Evolutionary conservation across 2,888 invertebrate genomes (phyloP).

Genomic region (Standfussiana lucernea): DNA sequence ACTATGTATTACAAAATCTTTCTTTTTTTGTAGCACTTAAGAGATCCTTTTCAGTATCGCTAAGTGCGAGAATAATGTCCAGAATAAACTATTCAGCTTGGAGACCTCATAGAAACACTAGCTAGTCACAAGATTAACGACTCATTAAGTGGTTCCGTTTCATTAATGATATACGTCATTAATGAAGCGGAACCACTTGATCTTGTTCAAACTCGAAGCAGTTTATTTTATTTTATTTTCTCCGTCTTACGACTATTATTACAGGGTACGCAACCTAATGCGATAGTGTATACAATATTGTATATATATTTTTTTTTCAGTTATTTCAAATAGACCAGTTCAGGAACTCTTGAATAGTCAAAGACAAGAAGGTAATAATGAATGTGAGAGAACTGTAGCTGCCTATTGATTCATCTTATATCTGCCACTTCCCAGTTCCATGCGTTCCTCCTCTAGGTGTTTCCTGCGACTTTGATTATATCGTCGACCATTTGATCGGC

Average conservation of each 20-base stretch:
- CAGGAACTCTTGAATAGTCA: neutral
- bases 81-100: neutral
- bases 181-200: too few species aligned
- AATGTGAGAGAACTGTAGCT: neutral
- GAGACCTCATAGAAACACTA: neutral
- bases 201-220: neutral
- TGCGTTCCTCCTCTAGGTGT: neutral
- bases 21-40: neutral
- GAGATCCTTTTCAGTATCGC: neutral
- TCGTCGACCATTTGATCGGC: neutral
- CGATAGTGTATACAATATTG: too few species aligned
- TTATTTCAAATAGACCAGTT: neutral
- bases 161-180: neutral
- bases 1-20: neutral
- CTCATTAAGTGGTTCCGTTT: neutral
- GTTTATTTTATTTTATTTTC: too few species aligned
- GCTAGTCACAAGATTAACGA: neutral
- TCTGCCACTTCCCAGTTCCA: neutral
- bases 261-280: too few species aligned
- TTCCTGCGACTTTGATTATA: neutral
- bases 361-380: neutral
- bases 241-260: too few species aligned
- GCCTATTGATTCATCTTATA: neutral
- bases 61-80: neutral
- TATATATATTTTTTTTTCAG: too few species aligned